Percentiles rank a stretch among this genome's conserved stretches.
Evolutionary conservation across 2,797 vertebrate species (phyloP).

Genomic region (Threskiornis aethiopicus): DNA sequence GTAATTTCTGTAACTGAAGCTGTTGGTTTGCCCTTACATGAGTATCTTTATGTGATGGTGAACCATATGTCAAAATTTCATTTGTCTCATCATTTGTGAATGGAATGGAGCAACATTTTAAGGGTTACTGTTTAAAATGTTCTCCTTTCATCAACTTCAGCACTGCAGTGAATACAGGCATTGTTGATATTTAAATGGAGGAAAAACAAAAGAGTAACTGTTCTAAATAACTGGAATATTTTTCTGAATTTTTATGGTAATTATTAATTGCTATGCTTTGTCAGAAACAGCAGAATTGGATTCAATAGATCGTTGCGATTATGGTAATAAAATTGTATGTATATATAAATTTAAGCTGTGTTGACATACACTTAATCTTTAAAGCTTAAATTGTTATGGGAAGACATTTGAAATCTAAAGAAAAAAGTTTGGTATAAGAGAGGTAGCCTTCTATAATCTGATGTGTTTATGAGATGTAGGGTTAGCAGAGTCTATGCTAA

Average conservation of each 20-base stretch:
- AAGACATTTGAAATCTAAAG: background rate
- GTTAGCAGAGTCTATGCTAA: background rate
- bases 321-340: background rate
- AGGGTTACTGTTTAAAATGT: slow-evolving; percentile 43
- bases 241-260: slow-evolving; percentile 67
- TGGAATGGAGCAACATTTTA: slow-evolving; percentile 21
- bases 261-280: slow-evolving; percentile 37
- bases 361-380: background rate
- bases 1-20: background rate
- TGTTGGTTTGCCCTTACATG: background rate
- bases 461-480: background rate
- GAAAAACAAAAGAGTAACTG: slow-evolving; percentile 33
- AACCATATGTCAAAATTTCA: background rate
- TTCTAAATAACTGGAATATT: slow-evolving; percentile 65
- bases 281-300: background rate
- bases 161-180: slow-evolving; percentile 50
- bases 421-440: background rate
- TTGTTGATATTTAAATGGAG: slow-evolving; percentile 51
- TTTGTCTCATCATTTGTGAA: slow-evolving; percentile 23
- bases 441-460: background rate
- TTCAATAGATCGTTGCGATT: background rate
- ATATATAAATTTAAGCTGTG: background rate
- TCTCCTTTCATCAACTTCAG: slow-evolving; percentile 35
- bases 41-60: background rate
- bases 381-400: background rate